phyloP scores from a whole-genome alignment of 2,888 invertebrate genomes.

The Apeira syringaria region DNA sequence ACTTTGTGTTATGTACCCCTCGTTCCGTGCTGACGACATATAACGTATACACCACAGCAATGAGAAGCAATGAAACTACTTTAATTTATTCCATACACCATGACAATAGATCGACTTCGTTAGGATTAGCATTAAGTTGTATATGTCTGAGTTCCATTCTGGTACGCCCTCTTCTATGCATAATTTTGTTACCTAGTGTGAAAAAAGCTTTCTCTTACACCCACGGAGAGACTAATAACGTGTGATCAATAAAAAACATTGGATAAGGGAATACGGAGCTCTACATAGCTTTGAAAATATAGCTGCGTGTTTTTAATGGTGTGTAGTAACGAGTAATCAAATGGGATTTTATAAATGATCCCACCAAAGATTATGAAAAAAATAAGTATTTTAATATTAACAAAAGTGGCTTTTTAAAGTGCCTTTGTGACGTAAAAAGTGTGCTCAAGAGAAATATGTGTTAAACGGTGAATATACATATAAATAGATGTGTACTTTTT shows the following conservation, averaged over 20 bases:
- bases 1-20: constrained; percentile 61
- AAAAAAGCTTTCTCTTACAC: constrained; percentile 55
- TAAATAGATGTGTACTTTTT: no score
- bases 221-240: constrained; percentile 41
- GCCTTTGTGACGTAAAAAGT: no score
- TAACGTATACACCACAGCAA: constrained; percentile 50
- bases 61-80: constrained; percentile 42
- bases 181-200: constrained; percentile 45
- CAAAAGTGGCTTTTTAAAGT: no score
- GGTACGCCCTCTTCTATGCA: constrained; percentile 44
- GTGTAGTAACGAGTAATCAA: no score
- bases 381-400: no score
- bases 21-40: constrained; percentile 58
- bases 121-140: constrained; percentile 55
- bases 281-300: not conserved
- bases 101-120: constrained; percentile 39
- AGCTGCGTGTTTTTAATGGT: not conserved
- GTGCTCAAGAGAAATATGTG: not conserved
- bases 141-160: constrained; percentile 52
- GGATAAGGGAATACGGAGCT: not conserved
- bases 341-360: no score
- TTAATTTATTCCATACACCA: constrained; percentile 40
- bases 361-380: no score
- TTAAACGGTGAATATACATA: no score
- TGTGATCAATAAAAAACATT: constrained; percentile 24